Evolutionary conservation across 2,113 vertebrate species (phyloP).

Genomic region (Eulemur rufifrons): DNA sequence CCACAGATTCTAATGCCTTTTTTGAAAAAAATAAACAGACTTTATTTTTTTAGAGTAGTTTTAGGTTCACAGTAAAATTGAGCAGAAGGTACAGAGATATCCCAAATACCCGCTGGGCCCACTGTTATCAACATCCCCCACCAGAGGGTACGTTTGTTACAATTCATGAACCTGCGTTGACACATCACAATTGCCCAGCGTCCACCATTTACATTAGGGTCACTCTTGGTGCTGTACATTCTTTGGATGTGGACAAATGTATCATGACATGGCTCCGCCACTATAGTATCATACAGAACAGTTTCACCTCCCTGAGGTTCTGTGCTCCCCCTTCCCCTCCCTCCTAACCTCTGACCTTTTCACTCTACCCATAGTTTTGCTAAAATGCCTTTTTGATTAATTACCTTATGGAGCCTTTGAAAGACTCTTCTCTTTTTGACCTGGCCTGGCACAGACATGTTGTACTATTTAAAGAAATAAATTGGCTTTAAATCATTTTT

Average conservation of each 20-base stretch:
- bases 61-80: not conserved
- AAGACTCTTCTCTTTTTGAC: not conserved
- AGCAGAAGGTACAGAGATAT: not conserved
- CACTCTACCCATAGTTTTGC: fast-evolving
- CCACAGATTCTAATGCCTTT: not conserved
- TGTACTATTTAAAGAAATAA: not conserved
- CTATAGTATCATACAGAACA: not conserved
- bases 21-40: not conserved
- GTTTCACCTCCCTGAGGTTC: not conserved
- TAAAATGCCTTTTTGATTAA: not conserved
- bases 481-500: not conserved
- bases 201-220: fast-evolving
- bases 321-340: too few species aligned
- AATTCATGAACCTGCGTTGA: fast-evolving
- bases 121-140: not conserved
- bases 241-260: not conserved
- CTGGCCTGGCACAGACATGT: not conserved
- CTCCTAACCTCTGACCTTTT: not conserved
- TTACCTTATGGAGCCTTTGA: not conserved
- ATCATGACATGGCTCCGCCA: fast-evolving
- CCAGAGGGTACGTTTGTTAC: not conserved
- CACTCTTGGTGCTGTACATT: too few species aligned
- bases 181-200: too few species aligned
- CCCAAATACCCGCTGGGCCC: not conserved
- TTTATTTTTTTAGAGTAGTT: not conserved